A percentile compares a stretch with the other conserved stretches of the same genome.
Evolutionary conservation across 2,797 vertebrate species (phyloP).

Genomic region (Anguilla marmorata): DNA sequence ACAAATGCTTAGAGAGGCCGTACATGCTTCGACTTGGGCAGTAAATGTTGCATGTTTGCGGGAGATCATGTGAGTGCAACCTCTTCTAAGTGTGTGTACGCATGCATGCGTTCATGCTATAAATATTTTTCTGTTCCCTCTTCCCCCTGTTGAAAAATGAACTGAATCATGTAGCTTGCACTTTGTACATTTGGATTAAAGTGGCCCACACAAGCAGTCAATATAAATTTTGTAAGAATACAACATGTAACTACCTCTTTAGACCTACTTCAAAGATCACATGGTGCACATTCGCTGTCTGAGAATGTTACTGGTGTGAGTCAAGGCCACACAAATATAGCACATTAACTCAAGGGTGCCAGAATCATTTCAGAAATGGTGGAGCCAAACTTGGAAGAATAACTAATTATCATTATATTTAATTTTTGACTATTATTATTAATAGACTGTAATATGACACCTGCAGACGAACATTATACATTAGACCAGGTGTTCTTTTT

Average conservation of each 20-base stretch:
- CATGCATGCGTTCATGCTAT: neutral
- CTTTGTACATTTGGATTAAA: neutral
- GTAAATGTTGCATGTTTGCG: neutral
- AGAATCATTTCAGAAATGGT: too few species aligned
- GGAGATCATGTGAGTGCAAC: neutral
- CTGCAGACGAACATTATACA: too few species aligned
- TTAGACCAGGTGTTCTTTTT: too few species aligned
- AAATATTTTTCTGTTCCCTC: too few species aligned
- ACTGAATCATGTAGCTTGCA: neutral
- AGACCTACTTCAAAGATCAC: neutral
- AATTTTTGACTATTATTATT: too few species aligned
- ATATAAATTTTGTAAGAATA: neutral
- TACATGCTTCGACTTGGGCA: neutral
- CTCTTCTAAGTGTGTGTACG: neutral
- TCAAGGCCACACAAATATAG: neutral
- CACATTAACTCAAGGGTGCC: too few species aligned
- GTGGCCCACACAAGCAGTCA: neutral
- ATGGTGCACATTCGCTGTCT: neutral
- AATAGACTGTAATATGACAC: too few species aligned
- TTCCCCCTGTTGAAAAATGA: neutral
- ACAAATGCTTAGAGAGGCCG: neutral
- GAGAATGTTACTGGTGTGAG: neutral
- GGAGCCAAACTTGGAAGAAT: too few species aligned
- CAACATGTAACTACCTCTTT: neutral
- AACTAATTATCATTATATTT: too few species aligned